Evolutionary conservation across 2,113 vertebrate species (phyloP).

Genomic region (Dipodomys stephensi): DNA sequence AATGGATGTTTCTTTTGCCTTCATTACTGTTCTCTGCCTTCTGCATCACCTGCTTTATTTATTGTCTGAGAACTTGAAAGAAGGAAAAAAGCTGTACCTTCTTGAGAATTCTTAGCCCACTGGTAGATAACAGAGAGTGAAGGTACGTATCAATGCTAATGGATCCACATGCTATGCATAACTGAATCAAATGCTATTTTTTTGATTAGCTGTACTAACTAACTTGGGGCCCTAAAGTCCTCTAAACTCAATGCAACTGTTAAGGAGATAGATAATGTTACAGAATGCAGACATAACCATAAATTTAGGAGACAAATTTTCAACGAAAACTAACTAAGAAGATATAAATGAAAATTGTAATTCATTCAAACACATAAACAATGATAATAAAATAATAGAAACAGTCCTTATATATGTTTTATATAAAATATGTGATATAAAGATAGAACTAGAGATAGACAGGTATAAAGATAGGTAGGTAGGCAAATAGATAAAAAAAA

Average conservation of each 20-base stretch:
- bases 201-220: background rate
- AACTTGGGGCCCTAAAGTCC: background rate
- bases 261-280: background rate
- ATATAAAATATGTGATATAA: no score
- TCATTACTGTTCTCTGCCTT: background rate
- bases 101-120: background rate
- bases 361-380: slow-evolving; percentile 6
- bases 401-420: background rate
- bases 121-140: background rate
- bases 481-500: no score
- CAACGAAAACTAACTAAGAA: slow-evolving; percentile 11
- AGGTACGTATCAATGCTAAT: background rate
- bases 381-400: background rate
- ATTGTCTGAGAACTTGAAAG: slow-evolving; percentile 30
- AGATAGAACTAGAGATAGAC: no score
- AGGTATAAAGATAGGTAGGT: no score
- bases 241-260: slow-evolving; percentile 23
- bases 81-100: background rate
- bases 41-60: background rate
- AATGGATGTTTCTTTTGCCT: background rate
- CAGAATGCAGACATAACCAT: background rate
- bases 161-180: background rate
- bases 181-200: background rate
- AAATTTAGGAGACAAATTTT: background rate
- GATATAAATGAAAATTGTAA: background rate